Base-by-base conservation (phyloP, 2,888 invertebrate species). In the Theodoxus fluviatilis region DNA sequence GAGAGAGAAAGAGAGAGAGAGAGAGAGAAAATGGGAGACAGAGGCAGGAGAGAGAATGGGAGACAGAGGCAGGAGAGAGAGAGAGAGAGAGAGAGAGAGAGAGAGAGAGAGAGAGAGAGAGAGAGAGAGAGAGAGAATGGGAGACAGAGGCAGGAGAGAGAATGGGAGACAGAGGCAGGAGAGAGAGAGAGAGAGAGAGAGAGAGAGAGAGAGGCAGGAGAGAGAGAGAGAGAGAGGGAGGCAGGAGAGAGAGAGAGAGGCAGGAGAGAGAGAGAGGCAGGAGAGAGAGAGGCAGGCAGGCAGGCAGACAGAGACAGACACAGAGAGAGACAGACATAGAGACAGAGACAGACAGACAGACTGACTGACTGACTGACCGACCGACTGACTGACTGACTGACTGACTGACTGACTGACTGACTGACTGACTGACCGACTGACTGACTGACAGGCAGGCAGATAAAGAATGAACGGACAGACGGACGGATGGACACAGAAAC, bases 251-350 rank as follows among this genome's bases (percentile, higher is more conserved):
- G n/a, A 37, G 9, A 25, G 43, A 59, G 2, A 7, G 57, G 43
- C 2, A 68, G 61, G 35, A 67, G 52, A 52, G 31, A 52, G 31
- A 52, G 31, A 67, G 35, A 52, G 15, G 52, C n/a, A 6, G 4
- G n/a, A 18, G 22, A n/a, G 28, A 40, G 31, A 65, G 40, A 40
- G 43, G 28, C 1, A 55, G 64, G 52, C 37, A 63, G 64, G 64
- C 52, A 69, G 69, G 64, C 25, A 69, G 64, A 64, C 38, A 64
- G 38, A 64, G n/a, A 64, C 38, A 64, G n/a, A 64, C 38, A 64
- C 64, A 64, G 64, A 65, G 38, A 65, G 69, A 63, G 69, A 69
- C 25, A 64, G 69, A 69, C n/a, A 52, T 25, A 55, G 35, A 64
- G 33, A 64, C 28, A 49, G 35, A 43, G 47, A 47, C 33, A 49